Percentiles rank a stretch among this genome's conserved stretches.
Evolutionary conservation across 2,113 vertebrate genomes (phyloP).

Genomic region (Antechinus flavipes): DNA sequence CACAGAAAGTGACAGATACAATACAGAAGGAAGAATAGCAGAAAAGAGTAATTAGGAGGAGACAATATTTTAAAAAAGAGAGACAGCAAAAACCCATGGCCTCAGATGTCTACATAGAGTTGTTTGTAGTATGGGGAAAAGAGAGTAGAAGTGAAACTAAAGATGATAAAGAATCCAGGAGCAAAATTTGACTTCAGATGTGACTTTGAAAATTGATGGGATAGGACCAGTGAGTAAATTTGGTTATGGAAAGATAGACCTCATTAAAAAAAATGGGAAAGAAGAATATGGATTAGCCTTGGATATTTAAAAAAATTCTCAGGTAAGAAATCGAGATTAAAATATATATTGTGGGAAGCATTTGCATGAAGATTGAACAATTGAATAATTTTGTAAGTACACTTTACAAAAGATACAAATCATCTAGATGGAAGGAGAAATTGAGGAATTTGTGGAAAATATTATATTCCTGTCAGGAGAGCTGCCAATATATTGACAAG

Average conservation of each 20-base stretch:
- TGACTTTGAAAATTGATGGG: neutral
- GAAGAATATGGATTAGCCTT: neutral
- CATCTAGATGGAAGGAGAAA: neutral
- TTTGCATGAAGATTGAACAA: neutral
- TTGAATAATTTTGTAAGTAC: neutral
- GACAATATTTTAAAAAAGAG: neutral
- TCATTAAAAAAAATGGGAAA: neutral
- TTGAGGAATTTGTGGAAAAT: neutral
- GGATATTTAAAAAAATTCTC: neutral
- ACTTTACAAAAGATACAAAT: neutral
- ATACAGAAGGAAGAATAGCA: neutral
- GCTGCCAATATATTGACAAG: neutral
- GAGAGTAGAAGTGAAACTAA: neutral
- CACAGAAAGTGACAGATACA: neutral
- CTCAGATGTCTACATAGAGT: neutral
- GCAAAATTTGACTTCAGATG: neutral
- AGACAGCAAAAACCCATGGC: neutral
- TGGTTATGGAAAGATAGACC: neutral
- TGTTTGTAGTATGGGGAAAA: neutral
- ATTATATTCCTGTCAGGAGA: neutral
- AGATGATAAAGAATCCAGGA: neutral
- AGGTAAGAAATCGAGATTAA: neutral
- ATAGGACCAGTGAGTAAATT: neutral
- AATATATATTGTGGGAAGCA: neutral
- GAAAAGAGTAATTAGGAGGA: neutral